phyloP scores from a whole-genome alignment of 2,888 invertebrate species.

The Hemaris fuciformis region DNA sequence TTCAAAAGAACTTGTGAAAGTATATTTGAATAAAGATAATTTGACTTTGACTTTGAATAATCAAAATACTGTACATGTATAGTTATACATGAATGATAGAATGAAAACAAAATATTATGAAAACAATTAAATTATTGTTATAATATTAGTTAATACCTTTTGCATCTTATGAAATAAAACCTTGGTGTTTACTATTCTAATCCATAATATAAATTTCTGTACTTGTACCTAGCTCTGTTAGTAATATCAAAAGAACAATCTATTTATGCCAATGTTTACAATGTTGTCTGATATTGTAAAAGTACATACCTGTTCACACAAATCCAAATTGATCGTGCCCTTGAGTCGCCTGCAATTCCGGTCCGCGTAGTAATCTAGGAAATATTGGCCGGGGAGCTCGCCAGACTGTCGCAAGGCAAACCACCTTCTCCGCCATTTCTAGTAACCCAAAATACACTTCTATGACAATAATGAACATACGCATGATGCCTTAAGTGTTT shows the following conservation, averaged over 20 bases:
- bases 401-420: constrained; percentile 95
- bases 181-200: not conserved
- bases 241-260: not conserved
- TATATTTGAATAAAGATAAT: too few species aligned
- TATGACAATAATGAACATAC: not conserved
- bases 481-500: not conserved
- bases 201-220: too few species aligned
- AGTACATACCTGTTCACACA: constrained; percentile 92
- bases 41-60: too few species aligned
- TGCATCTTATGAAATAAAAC: too few species aligned
- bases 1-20: too few species aligned
- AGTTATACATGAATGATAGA: too few species aligned
- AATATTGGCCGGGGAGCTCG: constrained; percentile 96
- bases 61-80: too few species aligned
- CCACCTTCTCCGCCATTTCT: constrained; percentile 98
- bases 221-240: too few species aligned
- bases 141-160: too few species aligned
- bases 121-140: too few species aligned
- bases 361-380: constrained; percentile 96
- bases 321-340: constrained; percentile 95
- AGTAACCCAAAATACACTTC: constrained; percentile 27
- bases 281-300: not conserved
- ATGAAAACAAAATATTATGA: too few species aligned
- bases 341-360: constrained; percentile 91
- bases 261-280: not conserved